phyloP scores from a whole-genome alignment of 92 coral and sea anemone genomes.

The Paramuricea clavata region DNA sequence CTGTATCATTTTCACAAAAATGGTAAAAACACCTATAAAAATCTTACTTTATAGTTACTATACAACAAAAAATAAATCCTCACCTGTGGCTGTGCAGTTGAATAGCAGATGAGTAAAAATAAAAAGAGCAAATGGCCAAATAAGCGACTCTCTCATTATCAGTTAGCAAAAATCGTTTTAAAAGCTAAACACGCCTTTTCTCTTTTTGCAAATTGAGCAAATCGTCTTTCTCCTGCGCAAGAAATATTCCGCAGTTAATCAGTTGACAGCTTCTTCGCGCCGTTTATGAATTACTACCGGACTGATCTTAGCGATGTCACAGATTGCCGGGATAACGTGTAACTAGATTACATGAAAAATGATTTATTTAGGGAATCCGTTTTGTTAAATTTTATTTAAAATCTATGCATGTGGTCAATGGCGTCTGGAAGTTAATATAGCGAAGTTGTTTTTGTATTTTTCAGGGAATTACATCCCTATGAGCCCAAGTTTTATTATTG shows the following conservation, averaged over 20 bases:
- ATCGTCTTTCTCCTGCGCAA: background rate
- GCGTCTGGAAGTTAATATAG: no score
- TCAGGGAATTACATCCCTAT: no score
- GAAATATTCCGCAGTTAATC: background rate
- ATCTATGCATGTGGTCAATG: background rate
- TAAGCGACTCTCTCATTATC: background rate
- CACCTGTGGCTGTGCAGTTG: background rate
- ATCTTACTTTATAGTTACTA: background rate
- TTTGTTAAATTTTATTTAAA: background rate
- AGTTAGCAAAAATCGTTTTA: background rate
- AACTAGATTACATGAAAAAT: background rate
- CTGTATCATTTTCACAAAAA: no score
- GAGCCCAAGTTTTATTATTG: no score
- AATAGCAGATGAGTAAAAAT: background rate
- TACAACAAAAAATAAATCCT: background rate
- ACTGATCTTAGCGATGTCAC: background rate
- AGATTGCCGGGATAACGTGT: background rate
- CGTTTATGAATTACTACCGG: background rate
- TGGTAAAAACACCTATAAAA: no score
- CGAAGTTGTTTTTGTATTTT: no score
- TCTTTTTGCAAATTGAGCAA: background rate
- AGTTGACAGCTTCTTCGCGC: background rate
- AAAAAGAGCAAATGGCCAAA: background rate
- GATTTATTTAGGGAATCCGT: background rate
- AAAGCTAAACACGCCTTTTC: background rate